Evolutionary conservation across 2,888 invertebrate species (phyloP), one percentile per base, ranked within the genome.

Genomic region (Hydrotaea diabolus): DNA sequence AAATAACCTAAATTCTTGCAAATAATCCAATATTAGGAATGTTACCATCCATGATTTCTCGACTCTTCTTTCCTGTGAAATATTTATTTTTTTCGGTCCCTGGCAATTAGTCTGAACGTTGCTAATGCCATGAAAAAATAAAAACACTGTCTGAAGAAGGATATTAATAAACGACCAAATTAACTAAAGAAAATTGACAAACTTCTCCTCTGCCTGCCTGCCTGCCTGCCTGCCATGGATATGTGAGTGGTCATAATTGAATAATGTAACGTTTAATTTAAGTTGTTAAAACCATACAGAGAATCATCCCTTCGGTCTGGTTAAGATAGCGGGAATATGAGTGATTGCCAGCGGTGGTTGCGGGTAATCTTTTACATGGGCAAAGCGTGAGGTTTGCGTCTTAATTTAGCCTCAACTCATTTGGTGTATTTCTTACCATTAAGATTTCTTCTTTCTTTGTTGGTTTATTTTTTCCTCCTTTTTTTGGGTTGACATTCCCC

Each of bases 401-500:
- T 80, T 79, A 73, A 57, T 46, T 59, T 46, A n/a, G 31, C 39
- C 43, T n/a, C n/a, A n/a, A n/a, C n/a, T n/a, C n/a, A n/a, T n/a
- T n/a, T n/a, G n/a, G n/a, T n/a, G n/a, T n/a, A n/a, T n/a, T n/a
- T n/a, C n/a, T n/a, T n/a, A n/a, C n/a, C n/a, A n/a, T n/a, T n/a
- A n/a, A n/a, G n/a, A n/a, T 73, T 75, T 76, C n/a, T 53, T 80
- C 31, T 31, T 26, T 31, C 62, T 69, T 57, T 11, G 46, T 23
- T 75, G 9, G 39, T 36, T n/a, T 43, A 36, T 64, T 46, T 53
- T 31, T n/a, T 75, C 57, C 0, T 71, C 55, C 71, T 21, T 76
- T 69, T 57, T 71, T 73, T 49, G 39, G 62, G 72, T 1, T 85
- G 85, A 85, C 82, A 82, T 62, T 85, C 77, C 85, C 85, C 73